A percentile compares a stretch with the other conserved stretches of the same genome.
phyloP scores from a whole-genome alignment of 1,140 invertebrate genomes.

The Acyrthosiphon pisum region DNA sequence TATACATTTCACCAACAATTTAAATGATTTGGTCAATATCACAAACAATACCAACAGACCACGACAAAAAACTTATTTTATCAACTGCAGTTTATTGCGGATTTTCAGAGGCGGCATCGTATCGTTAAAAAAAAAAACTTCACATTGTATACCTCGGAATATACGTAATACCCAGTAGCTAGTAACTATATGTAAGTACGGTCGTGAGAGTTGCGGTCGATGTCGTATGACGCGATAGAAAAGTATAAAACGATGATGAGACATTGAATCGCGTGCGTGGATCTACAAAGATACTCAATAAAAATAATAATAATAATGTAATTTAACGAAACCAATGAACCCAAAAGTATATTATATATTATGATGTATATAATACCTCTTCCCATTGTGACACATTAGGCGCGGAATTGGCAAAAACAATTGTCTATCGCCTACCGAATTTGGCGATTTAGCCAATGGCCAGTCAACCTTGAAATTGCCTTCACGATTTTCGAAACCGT shows the following conservation, averaged over 20 bases:
- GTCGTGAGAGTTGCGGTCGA: background rate
- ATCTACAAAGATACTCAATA: background rate
- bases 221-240: background rate
- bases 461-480: slow-evolving; percentile 20
- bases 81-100: background rate
- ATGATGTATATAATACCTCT: background rate
- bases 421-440: background rate
- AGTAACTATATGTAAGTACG: background rate
- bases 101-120: background rate
- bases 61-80: too few relatives aligned
- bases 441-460: background rate
- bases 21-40: too few relatives aligned
- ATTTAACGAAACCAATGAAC: slow-evolving; percentile 5
- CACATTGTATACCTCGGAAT: background rate
- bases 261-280: background rate
- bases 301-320: background rate
- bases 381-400: slow-evolving; percentile 4
- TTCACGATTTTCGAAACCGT: background rate
- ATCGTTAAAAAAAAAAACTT: background rate
- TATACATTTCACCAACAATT: too few relatives aligned
- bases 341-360: slow-evolving; percentile 19
- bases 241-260: background rate
- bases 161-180: background rate
- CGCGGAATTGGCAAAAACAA: background rate
- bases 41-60: too few relatives aligned